Conservation (phyloP, 1,140 invertebrate genomes). For the Acarapis woodi region DNA sequence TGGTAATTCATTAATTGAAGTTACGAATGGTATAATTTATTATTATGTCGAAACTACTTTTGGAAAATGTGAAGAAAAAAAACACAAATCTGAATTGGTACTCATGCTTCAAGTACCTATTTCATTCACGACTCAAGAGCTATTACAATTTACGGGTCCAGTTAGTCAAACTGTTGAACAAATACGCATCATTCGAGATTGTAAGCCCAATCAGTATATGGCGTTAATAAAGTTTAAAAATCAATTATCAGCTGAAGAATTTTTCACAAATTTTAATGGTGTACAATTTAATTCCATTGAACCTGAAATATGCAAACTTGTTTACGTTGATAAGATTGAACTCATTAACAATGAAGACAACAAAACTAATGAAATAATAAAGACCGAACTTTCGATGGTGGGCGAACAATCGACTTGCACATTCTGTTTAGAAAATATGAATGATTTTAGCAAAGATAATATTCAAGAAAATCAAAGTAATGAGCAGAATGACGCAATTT, state of each 20-base stretch:
- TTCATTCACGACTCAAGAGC: slow-evolving; percentile 65
- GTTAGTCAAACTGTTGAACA: slow-evolving; percentile 60
- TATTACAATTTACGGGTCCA: slow-evolving; percentile 76
- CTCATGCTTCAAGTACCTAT: slow-evolving; percentile 71
- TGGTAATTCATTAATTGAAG: slow-evolving; percentile 86
- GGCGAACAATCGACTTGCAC: slow-evolving; percentile 93
- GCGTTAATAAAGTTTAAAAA: slow-evolving; percentile 20
- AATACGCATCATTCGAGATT: slow-evolving; percentile 58
- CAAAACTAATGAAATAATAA: slow-evolving; percentile 27
- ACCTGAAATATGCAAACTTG: slow-evolving; percentile 61
- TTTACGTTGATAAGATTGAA: slow-evolving; percentile 80
- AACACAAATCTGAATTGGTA: slow-evolving; percentile 41
- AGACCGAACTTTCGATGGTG: slow-evolving; percentile 26
- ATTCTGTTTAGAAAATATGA: slow-evolving; percentile 68
- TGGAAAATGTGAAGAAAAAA: slow-evolving; percentile 19
- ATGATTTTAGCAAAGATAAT: no score
- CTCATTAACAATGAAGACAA: slow-evolving; percentile 29
- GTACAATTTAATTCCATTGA: slow-evolving; percentile 72
- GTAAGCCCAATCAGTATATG: slow-evolving; percentile 84
- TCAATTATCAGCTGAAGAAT: slow-evolving; percentile 51
- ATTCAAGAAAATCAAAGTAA: no score
- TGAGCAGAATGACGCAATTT: slow-evolving; percentile 80
- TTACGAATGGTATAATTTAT: slow-evolving; percentile 82
- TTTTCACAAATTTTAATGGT: slow-evolving; percentile 76
- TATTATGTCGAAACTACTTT: slow-evolving; percentile 50